Conservation (phyloP, 2,797 vertebrate genomes). For the Setipinna tenuifilis region DNA sequence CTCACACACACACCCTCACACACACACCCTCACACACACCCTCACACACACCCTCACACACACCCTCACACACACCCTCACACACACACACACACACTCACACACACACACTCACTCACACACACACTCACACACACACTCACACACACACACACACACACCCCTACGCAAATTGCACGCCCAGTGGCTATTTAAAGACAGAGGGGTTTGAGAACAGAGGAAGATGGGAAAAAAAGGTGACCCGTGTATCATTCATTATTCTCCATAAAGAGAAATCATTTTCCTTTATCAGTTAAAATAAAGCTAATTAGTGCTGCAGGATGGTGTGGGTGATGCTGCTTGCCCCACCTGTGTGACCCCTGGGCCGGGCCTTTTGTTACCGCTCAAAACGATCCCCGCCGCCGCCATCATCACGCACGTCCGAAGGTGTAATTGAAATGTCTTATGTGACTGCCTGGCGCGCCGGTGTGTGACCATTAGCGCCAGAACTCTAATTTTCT, state of each 20-base stretch:
- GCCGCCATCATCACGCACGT: neutral
- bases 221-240: neutral
- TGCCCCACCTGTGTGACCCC: constrained; percentile 7
- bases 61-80: neutral
- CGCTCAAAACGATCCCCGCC: neutral
- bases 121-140: no score
- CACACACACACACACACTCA: no score
- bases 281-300: neutral
- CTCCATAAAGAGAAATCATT: neutral
- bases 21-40: no score
- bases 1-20: no score
- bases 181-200: neutral
- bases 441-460: neutral
- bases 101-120: no score
- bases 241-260: neutral
- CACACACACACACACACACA: no score
- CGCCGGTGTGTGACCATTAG: neutral
- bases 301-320: neutral
- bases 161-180: constrained; percentile 8
- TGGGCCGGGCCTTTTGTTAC: neutral
- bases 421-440: constrained; percentile 7
- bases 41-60: constrained; percentile 23
- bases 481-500: neutral
- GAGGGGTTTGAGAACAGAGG: neutral
- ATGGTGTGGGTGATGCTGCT: neutral